Evolutionary conservation across 2,888 invertebrate genomes (phyloP), one percentile per base, ranked within the genome.

Genomic region (Plebejus argus): DNA sequence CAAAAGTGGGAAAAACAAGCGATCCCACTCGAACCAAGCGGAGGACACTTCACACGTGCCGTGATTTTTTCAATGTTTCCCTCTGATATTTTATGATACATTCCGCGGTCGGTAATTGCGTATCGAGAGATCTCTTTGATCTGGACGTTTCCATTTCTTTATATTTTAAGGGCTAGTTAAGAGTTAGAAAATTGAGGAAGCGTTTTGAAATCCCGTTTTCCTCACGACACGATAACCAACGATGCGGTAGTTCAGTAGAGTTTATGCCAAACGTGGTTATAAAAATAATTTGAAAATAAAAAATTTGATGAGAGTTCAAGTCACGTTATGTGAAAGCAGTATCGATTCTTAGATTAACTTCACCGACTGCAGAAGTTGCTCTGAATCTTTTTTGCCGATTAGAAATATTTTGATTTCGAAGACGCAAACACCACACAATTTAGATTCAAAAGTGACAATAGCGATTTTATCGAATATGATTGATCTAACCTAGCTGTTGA

Each of bases 51-150:
- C 92, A 92, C 93, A 91, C 92, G 91, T 91, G 90, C 88, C 87
- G 91, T 91, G 93, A 93, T 93, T 94, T 93, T 93, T 91, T 92
- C 93, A 93, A 91, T 92, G 91, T 90, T 89, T 88, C 89, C 89
- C 89, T 86, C 85, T 88, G 87, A 89, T 89, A 89, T 89, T 91
- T 91, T 92, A 88, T 53, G 74, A 74, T 74, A 74, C 23, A 49
- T 53, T 53, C 90, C 91, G 89, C 90, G 86, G 18, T 74, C 33
- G 70, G 77, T 78, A 79, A 82, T 82, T 85, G 82, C 82, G 83
- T 84, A 79, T 39, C 71, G 39, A 39, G 35, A 39, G 71, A 39
- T 71, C 39, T 71, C 71, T 71, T 71, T 71, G 71, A 72, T 72
- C 35, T 71, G 20, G 20, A 71, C 39, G 23, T 12, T 72, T 45